These are phyloP conservation scores for Drymodes brunneopygia DNA, from an alignment of 2,113 vertebrate species.

Conservation along the genomic window DNA sequence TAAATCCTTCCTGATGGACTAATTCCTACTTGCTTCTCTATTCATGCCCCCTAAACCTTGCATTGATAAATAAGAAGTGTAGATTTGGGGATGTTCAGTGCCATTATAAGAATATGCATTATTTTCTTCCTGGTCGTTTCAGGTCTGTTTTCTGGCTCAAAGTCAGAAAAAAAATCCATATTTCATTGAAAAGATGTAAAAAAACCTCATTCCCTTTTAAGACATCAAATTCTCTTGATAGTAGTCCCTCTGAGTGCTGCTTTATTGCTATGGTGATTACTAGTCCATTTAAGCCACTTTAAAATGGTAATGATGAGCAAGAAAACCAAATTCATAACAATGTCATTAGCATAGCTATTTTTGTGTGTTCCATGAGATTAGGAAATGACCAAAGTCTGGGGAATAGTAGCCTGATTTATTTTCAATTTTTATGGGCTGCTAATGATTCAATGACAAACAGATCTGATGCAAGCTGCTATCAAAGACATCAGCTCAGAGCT, in stretches of 20 bases:
- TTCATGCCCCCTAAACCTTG: neutral
- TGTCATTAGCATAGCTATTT: conserved; percentile 38
- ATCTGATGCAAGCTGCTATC: neutral
- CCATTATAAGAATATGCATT: neutral
- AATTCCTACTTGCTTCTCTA: neutral
- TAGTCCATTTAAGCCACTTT: conserved; percentile 40
- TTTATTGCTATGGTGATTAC: conserved; percentile 56
- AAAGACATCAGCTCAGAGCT: neutral
- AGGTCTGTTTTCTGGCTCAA: neutral
- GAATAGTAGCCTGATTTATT: neutral
- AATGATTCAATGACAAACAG: neutral
- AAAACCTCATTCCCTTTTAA: neutral
- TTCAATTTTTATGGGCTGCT: neutral
- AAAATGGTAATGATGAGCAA: conserved; percentile 29
- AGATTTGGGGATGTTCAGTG: neutral
- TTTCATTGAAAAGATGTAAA: neutral
- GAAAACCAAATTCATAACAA: neutral
- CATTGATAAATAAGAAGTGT: neutral
- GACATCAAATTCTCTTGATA: neutral
- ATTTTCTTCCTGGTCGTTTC: neutral
- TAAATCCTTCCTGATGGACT: neutral
- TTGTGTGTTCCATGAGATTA: neutral
- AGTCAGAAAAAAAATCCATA: neutral
- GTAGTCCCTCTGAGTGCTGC: neutral
- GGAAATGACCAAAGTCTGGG: neutral